Evolutionary conservation across 2,797 vertebrate genomes (phyloP).

Genomic region (Clarias fuscus): DNA sequence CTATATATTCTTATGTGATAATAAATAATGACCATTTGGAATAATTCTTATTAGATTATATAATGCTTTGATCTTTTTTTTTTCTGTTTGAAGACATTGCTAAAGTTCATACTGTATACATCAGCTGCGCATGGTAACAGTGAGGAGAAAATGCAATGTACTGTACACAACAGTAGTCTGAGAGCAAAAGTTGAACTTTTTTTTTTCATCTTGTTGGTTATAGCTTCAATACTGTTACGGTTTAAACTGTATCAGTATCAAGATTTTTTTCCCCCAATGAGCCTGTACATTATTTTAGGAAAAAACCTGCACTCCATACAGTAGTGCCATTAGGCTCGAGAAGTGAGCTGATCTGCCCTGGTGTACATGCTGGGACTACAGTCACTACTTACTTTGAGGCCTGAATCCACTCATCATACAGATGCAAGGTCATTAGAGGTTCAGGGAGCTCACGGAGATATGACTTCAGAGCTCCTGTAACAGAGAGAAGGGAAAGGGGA

Average conservation of each 20-base stretch:
- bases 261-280: not conserved
- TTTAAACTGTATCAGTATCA: not conserved
- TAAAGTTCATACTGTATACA: no score
- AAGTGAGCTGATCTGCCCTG: not conserved
- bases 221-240: not conserved
- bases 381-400: slow-evolving; percentile 93
- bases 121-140: no score
- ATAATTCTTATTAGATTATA: no score
- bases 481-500: slow-evolving; percentile 47
- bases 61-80: no score
- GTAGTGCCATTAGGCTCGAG: not conserved
- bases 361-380: slow-evolving; percentile 30
- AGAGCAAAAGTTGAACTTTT: no score
- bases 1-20: no score
- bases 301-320: not conserved
- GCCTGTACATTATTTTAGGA: not conserved
- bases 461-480: slow-evolving; percentile 93
- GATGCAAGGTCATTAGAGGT: slow-evolving; percentile 94
- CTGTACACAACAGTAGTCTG: no score
- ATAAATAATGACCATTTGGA: no score
- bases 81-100: no score
- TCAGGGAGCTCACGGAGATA: slow-evolving; percentile 98
- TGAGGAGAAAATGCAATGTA: no score
- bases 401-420: slow-evolving; percentile 99
- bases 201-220: not conserved